Percentiles rank a stretch among this genome's conserved stretches.
Evolutionary conservation across 2,888 invertebrate genomes (phyloP).

Genomic region (Lucinisca nassula): DNA sequence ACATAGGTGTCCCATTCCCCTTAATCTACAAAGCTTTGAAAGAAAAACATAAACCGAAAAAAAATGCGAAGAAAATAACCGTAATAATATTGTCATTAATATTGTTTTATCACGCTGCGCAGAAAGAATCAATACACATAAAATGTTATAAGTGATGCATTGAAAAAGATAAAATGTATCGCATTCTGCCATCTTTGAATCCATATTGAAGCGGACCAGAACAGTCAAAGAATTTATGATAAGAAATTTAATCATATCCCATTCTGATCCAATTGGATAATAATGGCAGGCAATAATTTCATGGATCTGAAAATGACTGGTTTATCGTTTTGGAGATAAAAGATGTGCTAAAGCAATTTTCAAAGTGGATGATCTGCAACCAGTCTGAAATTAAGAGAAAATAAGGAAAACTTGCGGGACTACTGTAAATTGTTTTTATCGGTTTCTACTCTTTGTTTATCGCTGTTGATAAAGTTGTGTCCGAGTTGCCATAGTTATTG

Average conservation of each 20-base stretch:
- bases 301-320: constrained; percentile 7
- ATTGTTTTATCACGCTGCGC: background rate
- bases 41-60: background rate
- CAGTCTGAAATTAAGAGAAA: too few relatives aligned
- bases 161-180: background rate
- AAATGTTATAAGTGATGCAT: constrained; percentile 4
- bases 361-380: background rate
- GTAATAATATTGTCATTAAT: background rate
- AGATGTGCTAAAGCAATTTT: constrained; percentile 31
- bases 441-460: background rate
- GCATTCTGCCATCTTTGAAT: background rate
- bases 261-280: constrained; percentile 9
- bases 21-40: background rate
- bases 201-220: background rate
- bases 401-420: too few relatives aligned
- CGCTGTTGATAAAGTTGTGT: too few relatives aligned
- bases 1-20: background rate
- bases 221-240: background rate
- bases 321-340: constrained; percentile 25
- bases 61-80: background rate
- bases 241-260: constrained; percentile 9
- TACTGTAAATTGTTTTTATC: background rate
- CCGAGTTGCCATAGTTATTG: too few relatives aligned
- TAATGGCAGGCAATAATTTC: constrained; percentile 11
- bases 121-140: constrained; percentile 4